These are phyloP conservation scores for Chrysomallon squamiferum DNA, from an alignment of 1,140 invertebrate species.

Conservation along the genomic window DNA sequence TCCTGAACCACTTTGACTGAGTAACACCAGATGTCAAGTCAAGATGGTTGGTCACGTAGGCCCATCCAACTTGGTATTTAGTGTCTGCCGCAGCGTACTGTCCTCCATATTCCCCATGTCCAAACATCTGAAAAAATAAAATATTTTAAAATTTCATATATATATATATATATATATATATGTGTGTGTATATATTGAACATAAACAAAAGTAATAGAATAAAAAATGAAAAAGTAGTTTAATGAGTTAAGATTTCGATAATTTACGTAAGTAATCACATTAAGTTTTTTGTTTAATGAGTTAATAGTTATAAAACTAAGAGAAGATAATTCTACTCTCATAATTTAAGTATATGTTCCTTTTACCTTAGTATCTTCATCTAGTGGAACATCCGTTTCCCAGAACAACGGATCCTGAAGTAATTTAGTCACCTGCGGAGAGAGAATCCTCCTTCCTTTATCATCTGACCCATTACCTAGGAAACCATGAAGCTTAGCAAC, in stretches of 20 bases:
- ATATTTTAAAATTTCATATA: too few species aligned
- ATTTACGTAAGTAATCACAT: neutral
- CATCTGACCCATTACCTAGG: slow-evolving; percentile 35
- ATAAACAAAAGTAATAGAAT: neutral
- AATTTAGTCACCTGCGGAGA: slow-evolving; percentile 22
- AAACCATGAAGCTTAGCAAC: slow-evolving; percentile 47
- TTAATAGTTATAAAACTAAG: too few species aligned
- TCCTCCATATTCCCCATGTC: slow-evolving; percentile 49
- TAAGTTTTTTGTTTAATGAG: too few species aligned
- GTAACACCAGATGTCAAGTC: slow-evolving; percentile 23
- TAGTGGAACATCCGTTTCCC: slow-evolving; percentile 35
- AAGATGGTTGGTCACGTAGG: slow-evolving; percentile 47
- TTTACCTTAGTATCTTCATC: slow-evolving; percentile 30
- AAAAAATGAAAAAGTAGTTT: neutral
- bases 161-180: neutral
- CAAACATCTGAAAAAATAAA: slow-evolving; percentile 41
- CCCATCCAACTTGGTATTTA: slow-evolving; percentile 38
- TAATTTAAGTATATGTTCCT: neutral
- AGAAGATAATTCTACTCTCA: too few species aligned
- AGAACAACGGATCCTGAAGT: slow-evolving; percentile 28
- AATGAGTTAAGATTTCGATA: too few species aligned
- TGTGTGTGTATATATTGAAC: too few species aligned
- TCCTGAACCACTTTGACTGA: slow-evolving; percentile 23
- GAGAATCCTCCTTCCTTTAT: slow-evolving; percentile 32
- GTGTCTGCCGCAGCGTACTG: slow-evolving; percentile 48